These are phyloP conservation scores for Dendrophyllia cribrosa DNA, from an alignment of 64 coral and sea anemone species.

Conservation along the genomic window DNA sequence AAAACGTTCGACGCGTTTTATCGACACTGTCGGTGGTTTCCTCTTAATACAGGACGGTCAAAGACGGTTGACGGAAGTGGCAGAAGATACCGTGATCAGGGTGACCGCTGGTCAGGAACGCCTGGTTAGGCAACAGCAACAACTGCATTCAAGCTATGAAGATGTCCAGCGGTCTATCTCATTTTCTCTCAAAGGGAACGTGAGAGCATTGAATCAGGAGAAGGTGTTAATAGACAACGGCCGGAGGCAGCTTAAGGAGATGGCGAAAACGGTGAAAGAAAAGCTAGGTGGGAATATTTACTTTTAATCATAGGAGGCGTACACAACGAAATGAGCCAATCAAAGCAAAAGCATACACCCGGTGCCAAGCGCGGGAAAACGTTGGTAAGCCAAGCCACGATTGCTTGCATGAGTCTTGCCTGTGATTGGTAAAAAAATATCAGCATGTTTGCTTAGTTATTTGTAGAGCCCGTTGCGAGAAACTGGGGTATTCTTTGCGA, in stretches of 20 bases:
- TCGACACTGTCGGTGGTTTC: background rate
- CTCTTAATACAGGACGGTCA: conserved; percentile 66
- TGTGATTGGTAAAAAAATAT: too few species aligned
- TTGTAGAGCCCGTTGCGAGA: too few species aligned
- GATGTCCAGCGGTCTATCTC: conserved; percentile 75
- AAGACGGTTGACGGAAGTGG: conserved; percentile 59
- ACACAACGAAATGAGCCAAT: too few species aligned
- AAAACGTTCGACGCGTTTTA: too few species aligned
- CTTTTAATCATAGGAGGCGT: background rate
- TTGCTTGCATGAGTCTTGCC: too few species aligned
- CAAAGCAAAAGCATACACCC: too few species aligned
- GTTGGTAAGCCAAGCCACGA: too few species aligned
- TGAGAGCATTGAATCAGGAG: conserved; percentile 76
- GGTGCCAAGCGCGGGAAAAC: too few species aligned
- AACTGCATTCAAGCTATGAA: conserved; percentile 58
- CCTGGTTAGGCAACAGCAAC: conserved; percentile 75
- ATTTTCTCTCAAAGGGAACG: conserved; percentile 59
- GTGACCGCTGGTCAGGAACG: conserved; percentile 88
- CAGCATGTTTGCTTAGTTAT: too few species aligned
- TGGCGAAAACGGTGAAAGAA: conserved; percentile 71
- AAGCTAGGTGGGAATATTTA: conserved; percentile 74
- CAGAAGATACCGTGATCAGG: conserved; percentile 71
- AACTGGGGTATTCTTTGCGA: too few species aligned
- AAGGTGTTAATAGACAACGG: conserved; percentile 76
- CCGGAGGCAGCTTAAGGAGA: conserved; percentile 74